Conservation (phyloP, 2,113 vertebrate species). For the Scopus umbretta region DNA sequence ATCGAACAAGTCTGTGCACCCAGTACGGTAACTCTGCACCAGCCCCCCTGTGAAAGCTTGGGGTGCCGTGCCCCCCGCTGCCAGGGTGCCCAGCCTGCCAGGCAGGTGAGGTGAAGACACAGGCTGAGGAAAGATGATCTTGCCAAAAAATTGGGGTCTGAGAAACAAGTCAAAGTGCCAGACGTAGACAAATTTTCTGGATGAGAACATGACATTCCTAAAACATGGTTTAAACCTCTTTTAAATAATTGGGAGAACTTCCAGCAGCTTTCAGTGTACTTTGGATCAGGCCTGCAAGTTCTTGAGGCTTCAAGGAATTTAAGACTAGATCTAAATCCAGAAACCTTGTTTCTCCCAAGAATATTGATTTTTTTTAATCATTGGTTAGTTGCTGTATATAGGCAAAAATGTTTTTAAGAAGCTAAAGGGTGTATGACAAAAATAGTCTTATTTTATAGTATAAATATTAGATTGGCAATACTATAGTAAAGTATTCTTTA, state of each 20-base stretch:
- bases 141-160: not conserved
- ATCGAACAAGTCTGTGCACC: not conserved
- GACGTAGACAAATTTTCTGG: fast-evolving
- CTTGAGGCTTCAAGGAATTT: not conserved
- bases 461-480: not conserved
- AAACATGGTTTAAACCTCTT: not conserved
- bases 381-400: not conserved
- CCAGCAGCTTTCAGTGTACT: fast-evolving
- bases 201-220: fast-evolving
- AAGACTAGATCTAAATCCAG: not conserved
- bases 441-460: not conserved
- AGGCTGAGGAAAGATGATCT: not conserved
- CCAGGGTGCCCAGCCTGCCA: too few relatives aligned
- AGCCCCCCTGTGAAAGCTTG: not conserved
- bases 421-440: not conserved
- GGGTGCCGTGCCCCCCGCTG: not conserved
- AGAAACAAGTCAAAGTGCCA: not conserved
- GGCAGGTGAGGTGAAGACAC: not conserved
- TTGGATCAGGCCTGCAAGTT: not conserved
- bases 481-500: not conserved
- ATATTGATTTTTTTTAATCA: not conserved
- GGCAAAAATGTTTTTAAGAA: not conserved
- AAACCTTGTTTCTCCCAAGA: not conserved
- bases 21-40: not conserved
- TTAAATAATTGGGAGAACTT: not conserved